Conservation (phyloP, 2,888 invertebrate genomes). For the Ectemnius continuus region DNA sequence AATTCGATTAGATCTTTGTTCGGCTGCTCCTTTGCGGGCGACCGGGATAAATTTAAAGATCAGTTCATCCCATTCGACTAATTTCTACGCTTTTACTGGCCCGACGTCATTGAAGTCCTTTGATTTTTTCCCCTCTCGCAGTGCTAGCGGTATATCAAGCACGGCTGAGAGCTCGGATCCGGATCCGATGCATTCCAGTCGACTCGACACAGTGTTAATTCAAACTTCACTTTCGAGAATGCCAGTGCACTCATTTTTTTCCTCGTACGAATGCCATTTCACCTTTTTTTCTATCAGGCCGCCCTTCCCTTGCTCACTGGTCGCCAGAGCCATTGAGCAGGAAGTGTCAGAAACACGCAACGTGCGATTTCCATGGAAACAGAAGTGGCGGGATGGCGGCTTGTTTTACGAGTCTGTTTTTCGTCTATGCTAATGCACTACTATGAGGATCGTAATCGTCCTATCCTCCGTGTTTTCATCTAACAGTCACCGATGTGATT, state of each 20-base stretch:
- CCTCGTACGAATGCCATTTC: neutral
- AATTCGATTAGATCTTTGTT: constrained; percentile 4
- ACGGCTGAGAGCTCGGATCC: too few relatives aligned
- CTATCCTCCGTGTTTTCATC: constrained; percentile 3
- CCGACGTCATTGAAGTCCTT: too few relatives aligned
- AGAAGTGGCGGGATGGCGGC: constrained; percentile 43
- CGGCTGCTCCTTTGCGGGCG: neutral
- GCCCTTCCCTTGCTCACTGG: constrained; percentile 1
- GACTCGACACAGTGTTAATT: neutral
- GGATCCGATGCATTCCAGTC: too few relatives aligned
- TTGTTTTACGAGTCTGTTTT: constrained; percentile 71
- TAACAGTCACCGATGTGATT: constrained; percentile 34
- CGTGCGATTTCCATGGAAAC: constrained; percentile 64
- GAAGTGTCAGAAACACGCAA: constrained; percentile 51
- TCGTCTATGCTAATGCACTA: constrained; percentile 70
- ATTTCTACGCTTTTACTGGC: too few relatives aligned
- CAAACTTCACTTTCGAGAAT: neutral
- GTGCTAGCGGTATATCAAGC: too few relatives aligned
- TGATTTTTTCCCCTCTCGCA: too few relatives aligned
- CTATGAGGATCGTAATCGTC: constrained; percentile 57
- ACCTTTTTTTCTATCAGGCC: neutral
- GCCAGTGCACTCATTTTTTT: neutral
- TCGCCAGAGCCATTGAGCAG: constrained; percentile 29
- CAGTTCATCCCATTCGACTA: too few relatives aligned
- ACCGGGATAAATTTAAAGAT: too few relatives aligned